Base-by-base conservation (phyloP, 2,888 invertebrate genomes). In the Rotaria socialis region DNA sequence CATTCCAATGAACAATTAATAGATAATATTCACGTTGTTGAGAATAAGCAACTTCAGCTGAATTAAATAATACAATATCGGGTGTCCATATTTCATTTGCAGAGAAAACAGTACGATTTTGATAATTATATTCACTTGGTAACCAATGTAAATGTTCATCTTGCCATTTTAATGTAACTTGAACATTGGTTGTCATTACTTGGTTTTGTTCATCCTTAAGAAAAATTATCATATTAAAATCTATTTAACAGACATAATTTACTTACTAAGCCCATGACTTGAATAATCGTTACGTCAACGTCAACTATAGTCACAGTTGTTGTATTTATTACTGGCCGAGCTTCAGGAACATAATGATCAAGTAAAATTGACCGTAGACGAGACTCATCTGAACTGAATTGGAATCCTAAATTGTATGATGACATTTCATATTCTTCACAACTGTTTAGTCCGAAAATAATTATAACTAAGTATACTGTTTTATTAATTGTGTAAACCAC, bases 161-260 rank as follows among this genome's bases (percentile, higher is more conserved):
- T n/a, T 86, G 24, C 86, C 86, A 86, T 84, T 84, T 84, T 74
- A 86, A 55, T 55, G 84, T 60, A 52, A 86, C 84, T 58, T 86
- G 86, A 19, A 67, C 55, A 84, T 58, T 86, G 7, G 86, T 84
- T n/a, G 56, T 67, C 86, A 86, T 86, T 19, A 86, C 52, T 74
- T 86, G 86, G 75, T 86, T 86, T 86, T 86, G 86, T 74, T 86
- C 86, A 74, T 86, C 86, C 86, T 86, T 22, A 19, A 60, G 22
- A 43, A 58, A 27, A 24, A 47, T 24, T 35, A 35, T 35, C 35
- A 43, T 4, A 86, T 75, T 74, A 2, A 50, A 80, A 22, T 55
- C 22, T 19, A 55, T 55, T 55, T 41, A 43, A 22, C 22, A 50
- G 43, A 27, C 10, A 52, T 84, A 84, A 35, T n/a, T 19, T 74